phyloP scores from a whole-genome alignment of 2,113 vertebrate genomes.

The Dicerorhinus sumatrensis region DNA sequence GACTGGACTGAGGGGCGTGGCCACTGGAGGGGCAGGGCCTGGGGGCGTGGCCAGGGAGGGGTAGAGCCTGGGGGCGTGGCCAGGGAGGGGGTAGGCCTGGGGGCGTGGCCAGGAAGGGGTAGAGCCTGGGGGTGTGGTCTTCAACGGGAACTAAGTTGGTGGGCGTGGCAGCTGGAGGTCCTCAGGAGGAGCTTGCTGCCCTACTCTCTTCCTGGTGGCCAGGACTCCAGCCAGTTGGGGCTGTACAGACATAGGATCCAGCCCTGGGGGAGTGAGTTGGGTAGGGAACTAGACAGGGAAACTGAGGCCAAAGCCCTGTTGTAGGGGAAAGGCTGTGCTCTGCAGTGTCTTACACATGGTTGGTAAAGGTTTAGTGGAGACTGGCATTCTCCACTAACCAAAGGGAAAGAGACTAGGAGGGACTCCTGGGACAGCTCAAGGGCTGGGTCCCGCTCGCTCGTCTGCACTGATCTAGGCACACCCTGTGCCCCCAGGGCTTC shows the following conservation, averaged over 20 bases:
- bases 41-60: neutral
- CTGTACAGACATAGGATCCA: neutral
- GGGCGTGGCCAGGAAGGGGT: neutral
- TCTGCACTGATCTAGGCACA: neutral
- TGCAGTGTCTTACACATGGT: neutral
- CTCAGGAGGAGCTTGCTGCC: rapidly evolving
- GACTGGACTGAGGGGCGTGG: neutral
- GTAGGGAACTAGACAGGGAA: neutral
- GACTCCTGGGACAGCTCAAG: neutral
- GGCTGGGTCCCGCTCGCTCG: rapidly evolving
- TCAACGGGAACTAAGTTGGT: neutral
- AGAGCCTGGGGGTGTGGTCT: neutral
- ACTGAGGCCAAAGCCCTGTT: neutral
- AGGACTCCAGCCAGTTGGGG: neutral
- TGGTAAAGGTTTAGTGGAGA: neutral
- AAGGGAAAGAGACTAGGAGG: neutral
- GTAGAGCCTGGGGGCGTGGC: neutral
- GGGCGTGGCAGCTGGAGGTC: neutral
- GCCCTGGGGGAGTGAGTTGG: neutral
- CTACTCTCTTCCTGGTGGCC: neutral
- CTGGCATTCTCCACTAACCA: neutral
- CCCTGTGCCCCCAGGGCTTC: neutral
- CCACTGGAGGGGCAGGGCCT: no score
- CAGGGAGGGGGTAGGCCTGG: neutral
- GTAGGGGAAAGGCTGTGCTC: neutral